Percentiles rank a stretch among this genome's conserved stretches.
Evolutionary conservation across 2,797 vertebrate genomes (phyloP).

Genomic region (Onychomys arenicola): DNA sequence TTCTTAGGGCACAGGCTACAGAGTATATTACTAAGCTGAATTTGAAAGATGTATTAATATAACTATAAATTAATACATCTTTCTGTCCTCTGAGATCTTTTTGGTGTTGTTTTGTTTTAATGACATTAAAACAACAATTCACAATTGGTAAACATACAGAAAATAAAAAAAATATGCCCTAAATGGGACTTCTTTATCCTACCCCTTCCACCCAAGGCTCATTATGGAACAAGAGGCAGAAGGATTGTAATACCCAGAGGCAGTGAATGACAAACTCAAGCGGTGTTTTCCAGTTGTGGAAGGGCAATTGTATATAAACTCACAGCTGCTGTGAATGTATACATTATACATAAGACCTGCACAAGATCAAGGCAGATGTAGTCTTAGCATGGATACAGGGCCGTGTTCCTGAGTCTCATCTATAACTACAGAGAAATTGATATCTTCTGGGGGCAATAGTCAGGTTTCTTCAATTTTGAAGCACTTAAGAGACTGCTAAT

Average conservation of each 20-base stretch:
- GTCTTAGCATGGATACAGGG: background rate
- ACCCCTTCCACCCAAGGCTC: background rate
- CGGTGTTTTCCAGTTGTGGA: background rate
- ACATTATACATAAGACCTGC: background rate
- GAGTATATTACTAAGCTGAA: background rate
- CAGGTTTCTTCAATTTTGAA: background rate
- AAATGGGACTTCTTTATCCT: background rate
- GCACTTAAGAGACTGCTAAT: background rate
- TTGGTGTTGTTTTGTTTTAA: background rate
- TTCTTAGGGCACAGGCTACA: background rate
- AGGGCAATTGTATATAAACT: background rate
- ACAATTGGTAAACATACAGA: background rate
- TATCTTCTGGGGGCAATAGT: background rate
- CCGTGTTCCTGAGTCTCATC: background rate
- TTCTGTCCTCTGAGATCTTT: background rate
- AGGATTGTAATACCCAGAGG: background rate
- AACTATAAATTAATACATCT: background rate
- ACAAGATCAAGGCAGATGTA: background rate
- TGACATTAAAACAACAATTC: background rate
- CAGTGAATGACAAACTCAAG: background rate
- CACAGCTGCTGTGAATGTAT: background rate
- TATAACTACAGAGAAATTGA: background rate
- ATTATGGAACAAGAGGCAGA: background rate
- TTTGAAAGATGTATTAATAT: background rate
- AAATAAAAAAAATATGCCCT: background rate